Percentiles rank a stretch among this genome's conserved stretches.
These are phyloP conservation scores for Hydraecia micacea DNA, from an alignment of 2,888 invertebrate genomes.

Conservation along the genomic window DNA sequence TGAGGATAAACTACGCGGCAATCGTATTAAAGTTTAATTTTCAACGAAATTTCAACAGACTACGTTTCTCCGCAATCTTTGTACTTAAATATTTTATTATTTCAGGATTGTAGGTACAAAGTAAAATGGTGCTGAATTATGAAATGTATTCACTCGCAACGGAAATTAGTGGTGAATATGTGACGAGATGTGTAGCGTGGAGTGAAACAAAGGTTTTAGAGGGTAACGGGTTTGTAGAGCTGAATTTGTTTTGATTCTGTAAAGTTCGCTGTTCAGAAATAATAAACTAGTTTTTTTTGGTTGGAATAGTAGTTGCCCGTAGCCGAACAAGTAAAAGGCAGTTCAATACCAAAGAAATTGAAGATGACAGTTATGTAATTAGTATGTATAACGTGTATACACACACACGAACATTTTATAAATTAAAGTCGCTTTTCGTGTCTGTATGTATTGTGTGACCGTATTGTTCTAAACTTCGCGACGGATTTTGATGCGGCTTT, in stretches of 20 bases:
- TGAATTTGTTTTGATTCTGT: background rate
- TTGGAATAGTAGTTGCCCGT: background rate
- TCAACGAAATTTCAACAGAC: background rate
- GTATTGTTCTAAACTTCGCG: background rate
- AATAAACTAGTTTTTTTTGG: background rate
- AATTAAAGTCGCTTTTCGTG: no score
- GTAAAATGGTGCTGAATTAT: slow-evolving; percentile 38
- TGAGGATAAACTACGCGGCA: background rate
- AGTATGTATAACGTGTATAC: background rate
- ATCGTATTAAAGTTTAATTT: slow-evolving; percentile 14
- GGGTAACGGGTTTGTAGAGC: background rate
- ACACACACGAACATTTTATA: no score
- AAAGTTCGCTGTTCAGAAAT: background rate
- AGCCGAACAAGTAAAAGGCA: background rate
- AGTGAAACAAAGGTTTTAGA: slow-evolving; percentile 1
- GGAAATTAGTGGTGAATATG: slow-evolving; percentile 46
- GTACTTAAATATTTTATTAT: slow-evolving; percentile 32
- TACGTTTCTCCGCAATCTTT: slow-evolving; percentile 1
- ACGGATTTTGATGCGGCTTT: background rate
- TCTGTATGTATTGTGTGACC: no score
- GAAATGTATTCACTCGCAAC: slow-evolving; percentile 13
- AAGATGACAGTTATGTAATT: background rate
- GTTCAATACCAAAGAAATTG: background rate
- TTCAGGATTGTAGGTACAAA: slow-evolving; percentile 6
- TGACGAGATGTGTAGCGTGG: slow-evolving; percentile 1